These are phyloP conservation scores for Sitta europaea DNA, from an alignment of 2,113 vertebrate genomes.

Conservation along the genomic window DNA sequence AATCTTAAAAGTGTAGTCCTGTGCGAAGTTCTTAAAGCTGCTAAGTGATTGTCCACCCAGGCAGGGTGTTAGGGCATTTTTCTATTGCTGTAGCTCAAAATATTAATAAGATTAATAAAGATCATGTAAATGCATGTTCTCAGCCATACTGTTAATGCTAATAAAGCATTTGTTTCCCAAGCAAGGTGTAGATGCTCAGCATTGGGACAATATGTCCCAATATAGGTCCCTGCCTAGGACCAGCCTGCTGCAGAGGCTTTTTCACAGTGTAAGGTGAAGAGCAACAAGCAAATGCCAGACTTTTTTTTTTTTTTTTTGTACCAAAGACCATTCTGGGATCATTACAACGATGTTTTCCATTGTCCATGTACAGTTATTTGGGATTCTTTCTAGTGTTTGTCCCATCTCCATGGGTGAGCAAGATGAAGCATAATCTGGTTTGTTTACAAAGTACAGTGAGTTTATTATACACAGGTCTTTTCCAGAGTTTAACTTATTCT, in stretches of 20 bases:
- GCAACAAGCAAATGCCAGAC: background rate
- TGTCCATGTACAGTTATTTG: background rate
- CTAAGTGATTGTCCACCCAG: background rate
- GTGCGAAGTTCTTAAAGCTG: background rate
- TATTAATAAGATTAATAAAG: background rate
- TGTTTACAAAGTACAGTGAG: background rate
- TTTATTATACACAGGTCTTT: background rate
- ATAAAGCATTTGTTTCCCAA: background rate
- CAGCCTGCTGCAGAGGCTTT: background rate
- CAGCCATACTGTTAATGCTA: background rate
- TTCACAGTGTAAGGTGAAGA: background rate
- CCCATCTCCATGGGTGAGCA: background rate
- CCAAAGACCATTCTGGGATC: background rate
- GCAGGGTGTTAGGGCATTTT: background rate
- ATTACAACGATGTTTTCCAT: background rate
- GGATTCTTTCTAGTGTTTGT: background rate
- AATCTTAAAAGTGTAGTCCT: background rate
- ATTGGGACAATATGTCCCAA: background rate
- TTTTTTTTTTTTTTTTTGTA: background rate
- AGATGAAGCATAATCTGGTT: background rate
- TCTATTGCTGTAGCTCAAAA: background rate
- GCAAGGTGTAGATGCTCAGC: background rate
- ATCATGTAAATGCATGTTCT: background rate
- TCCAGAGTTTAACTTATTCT: background rate
- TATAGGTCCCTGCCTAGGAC: background rate